Evolutionary conservation across 2,888 invertebrate genomes (phyloP), one percentile per base, ranked within the genome.

Genomic region (Heterodera filipjevi): DNA sequence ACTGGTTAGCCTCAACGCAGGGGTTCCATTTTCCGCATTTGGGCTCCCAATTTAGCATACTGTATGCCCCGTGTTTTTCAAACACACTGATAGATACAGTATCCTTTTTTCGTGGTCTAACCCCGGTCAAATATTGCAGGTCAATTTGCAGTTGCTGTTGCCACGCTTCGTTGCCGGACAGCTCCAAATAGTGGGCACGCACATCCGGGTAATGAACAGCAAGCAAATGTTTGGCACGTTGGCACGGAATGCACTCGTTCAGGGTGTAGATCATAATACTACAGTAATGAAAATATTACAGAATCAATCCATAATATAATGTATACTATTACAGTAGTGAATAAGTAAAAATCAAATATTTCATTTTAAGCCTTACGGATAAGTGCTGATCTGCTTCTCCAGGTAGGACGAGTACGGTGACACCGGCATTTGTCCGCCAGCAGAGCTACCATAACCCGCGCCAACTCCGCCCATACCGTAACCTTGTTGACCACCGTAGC

Each of bases 81-180:
- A n/a, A n/a, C n/a, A n/a, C n/a, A n/a, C n/a, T n/a, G n/a, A n/a
- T n/a, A n/a, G n/a, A n/a, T n/a, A 39, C 39, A 39, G 39, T 39
- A 39, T 39, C 12, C 12, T 39, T 39, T 10, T 39, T 39, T 39
- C 12, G 39, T 39, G 39, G 49, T 3, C 64, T 74, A 12, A 75
- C 75, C 10, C 88, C 85, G 14, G 88, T 88, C 35, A 89, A 79
- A 68, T 86, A 84, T 35, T 88, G 85, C 5, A 88, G 83, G 73
- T 88, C 88, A 19, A 86, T 85, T 80, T 89, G 87, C 30, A 88
- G 80, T 75, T 89, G 88, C 33, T 88, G 82, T 77, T 89, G 88
- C 88, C 88, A 88, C 64, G 86, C 85, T 72, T 89, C 86, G 74
- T 86, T 84, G 8, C 88, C 88, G 39, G 84, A 85, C 12, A 88